Base-by-base conservation (phyloP, 2,888 invertebrate genomes). In the Isoperla grammatica region DNA sequence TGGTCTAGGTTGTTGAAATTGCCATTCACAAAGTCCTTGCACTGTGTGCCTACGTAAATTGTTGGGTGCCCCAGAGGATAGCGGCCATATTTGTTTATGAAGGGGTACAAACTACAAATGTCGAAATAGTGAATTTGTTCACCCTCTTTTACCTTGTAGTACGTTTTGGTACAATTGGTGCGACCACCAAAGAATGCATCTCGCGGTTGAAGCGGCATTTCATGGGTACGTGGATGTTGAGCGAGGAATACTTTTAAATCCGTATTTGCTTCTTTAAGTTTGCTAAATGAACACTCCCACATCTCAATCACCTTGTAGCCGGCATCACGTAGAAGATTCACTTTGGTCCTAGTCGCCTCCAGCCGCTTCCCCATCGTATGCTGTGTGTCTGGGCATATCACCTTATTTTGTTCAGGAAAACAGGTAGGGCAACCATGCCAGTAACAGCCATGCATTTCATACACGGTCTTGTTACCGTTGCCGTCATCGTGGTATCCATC, bases 41-140 rank as follows among this genome's bases (percentile, higher is more conserved):
- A 20, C 23, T 48, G n/a, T 22, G 6, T 22, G n/a, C 22, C 48
- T 11, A 22, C 13, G 4, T 19, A 48, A 22, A 70, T 64, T 55
- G 46, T 64, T 0, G 71, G 71, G 56, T 71, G 70, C 0, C 68
- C 69, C 0, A 70, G 39, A 0, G 69, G 69, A 56, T 66, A 70
- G 56, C 66, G 66, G 5, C 65, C 65, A 42, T 67, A 65, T 57
- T 71, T 69, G 58, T 64, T 68, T 6, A 69, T 63, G 29, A 46
- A 70, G 0, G 71, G 71, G 56, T 72, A 70, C 5, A 70, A 46
- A 0, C 66, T 67, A 62, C 68, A 67, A 2, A 69, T 63, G 59
- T 69, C 48, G 8, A 22, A 68, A 57, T 69, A 69, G 4, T 46
- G 43, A 15, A 70, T 69, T 62, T 67, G 63, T 48, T 68, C 69